A percentile compares a stretch with the other conserved stretches of the same genome.
phyloP scores from a whole-genome alignment of 2,797 vertebrate species.

The Channa striata region DNA sequence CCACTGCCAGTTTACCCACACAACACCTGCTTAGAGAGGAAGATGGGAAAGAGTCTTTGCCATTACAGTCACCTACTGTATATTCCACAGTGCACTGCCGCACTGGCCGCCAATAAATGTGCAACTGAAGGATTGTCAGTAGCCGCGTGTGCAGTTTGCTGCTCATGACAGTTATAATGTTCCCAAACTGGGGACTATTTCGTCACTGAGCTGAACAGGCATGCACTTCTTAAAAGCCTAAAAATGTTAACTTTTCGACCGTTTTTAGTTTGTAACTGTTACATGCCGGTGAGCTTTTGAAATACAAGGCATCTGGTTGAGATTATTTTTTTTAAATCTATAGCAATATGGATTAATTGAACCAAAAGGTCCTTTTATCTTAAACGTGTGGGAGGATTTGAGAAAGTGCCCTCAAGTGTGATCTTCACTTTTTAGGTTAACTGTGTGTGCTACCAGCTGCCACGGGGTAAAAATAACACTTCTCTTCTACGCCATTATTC shows the following conservation, averaged over 20 bases:
- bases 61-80: conserved; percentile 25
- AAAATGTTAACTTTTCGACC: not conserved
- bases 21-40: conserved; percentile 78
- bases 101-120: conserved; percentile 44
- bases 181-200: conserved; percentile 28
- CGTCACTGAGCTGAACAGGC: conserved; percentile 32
- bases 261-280: conserved; percentile 2
- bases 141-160: conserved; percentile 11
- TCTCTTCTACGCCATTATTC: conserved; percentile 76
- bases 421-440: conserved; percentile 78
- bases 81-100: conserved; percentile 53
- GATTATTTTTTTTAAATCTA: conserved; percentile 41
- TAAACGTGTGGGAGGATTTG: conserved; percentile 70
- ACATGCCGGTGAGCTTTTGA: conserved; percentile 9
- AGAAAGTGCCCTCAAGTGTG: conserved; percentile 69
- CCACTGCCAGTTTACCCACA: conserved; percentile 80
- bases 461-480: conserved; percentile 78
- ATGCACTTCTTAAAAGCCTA: not conserved
- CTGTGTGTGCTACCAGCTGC: conserved; percentile 71
- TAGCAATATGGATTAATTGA: conserved; percentile 54
- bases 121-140: conserved; percentile 27
- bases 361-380: conserved; percentile 61
- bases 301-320: conserved; percentile 25
- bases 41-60: conserved; percentile 57
- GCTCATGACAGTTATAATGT: conserved; percentile 4